phyloP scores from a whole-genome alignment of 2,113 vertebrate genomes.

The Hystrix cristata region DNA sequence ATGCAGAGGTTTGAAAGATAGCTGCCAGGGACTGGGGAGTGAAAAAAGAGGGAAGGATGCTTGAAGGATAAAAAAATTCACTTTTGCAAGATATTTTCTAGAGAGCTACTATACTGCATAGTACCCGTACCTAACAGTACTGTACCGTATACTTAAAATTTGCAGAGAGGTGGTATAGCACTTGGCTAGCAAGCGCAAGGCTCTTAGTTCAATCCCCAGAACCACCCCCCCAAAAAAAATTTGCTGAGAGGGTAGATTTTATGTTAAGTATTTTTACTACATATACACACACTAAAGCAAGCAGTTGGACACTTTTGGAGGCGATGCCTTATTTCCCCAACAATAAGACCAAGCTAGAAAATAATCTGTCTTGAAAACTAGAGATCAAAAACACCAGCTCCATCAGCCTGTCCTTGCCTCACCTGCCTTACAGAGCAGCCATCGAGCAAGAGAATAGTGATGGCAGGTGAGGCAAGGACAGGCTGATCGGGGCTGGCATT shows the following conservation, averaged over 20 bases:
- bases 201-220: too few species aligned
- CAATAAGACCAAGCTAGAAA: neutral
- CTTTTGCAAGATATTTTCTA: neutral
- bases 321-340: neutral
- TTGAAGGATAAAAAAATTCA: neutral
- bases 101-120: neutral
- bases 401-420: neutral
- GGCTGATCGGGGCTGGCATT: neutral
- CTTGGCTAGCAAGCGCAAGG: too few species aligned
- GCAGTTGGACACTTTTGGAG: neutral
- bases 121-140: neutral
- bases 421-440: neutral
- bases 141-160: neutral
- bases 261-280: neutral
- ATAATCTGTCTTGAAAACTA: neutral
- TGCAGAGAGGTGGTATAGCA: too few species aligned
- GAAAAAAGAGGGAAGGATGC: neutral
- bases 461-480: neutral
- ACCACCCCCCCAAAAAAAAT: too few species aligned
- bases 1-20: neutral
- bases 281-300: neutral
- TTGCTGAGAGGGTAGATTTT: neutral
- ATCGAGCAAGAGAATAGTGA: neutral
- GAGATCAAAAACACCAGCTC: neutral
- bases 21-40: neutral